Evolutionary conservation across 2,888 invertebrate species (phyloP).

Genomic region (Athripsodes cinereus): DNA sequence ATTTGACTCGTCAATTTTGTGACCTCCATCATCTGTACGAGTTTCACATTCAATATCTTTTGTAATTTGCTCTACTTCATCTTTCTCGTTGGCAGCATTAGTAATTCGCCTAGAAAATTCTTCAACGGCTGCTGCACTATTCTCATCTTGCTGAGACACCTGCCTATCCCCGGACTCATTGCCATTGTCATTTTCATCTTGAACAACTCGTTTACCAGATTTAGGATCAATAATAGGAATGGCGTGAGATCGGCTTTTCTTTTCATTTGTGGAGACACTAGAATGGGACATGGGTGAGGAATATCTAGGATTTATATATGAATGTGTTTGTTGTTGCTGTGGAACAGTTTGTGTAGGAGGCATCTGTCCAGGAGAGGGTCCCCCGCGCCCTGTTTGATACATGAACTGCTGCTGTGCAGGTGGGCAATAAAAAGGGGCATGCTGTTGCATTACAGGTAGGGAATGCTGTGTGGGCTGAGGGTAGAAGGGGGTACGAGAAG

Average conservation of each 20-base stretch:
- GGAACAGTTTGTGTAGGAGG: conserved; percentile 35
- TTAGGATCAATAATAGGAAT: conserved; percentile 25
- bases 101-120: conserved; percentile 38
- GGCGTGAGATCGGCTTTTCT: conserved; percentile 13
- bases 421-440: conserved; percentile 6
- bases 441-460: conserved; percentile 7
- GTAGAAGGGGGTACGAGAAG: conserved; percentile 11
- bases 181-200: conserved; percentile 25
- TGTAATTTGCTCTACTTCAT: conserved; percentile 9
- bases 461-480: conserved; percentile 7
- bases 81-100: conserved; percentile 32
- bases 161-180: conserved; percentile 5
- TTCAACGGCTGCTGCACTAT: conserved; percentile 33
- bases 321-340: conserved; percentile 36
- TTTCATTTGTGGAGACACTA: conserved; percentile 32
- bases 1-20: conserved; percentile 3
- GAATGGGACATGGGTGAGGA: conserved; percentile 37
- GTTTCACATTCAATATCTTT: neutral
- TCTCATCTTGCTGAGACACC: conserved; percentile 29
- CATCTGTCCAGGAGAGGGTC: conserved; percentile 31
- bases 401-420: conserved; percentile 8
- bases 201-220: conserved; percentile 30
- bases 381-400: neutral
- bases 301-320: conserved; percentile 36
- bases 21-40: neutral